phyloP scores from a whole-genome alignment of 2,797 vertebrate genomes.

The Cuculus canorus region DNA sequence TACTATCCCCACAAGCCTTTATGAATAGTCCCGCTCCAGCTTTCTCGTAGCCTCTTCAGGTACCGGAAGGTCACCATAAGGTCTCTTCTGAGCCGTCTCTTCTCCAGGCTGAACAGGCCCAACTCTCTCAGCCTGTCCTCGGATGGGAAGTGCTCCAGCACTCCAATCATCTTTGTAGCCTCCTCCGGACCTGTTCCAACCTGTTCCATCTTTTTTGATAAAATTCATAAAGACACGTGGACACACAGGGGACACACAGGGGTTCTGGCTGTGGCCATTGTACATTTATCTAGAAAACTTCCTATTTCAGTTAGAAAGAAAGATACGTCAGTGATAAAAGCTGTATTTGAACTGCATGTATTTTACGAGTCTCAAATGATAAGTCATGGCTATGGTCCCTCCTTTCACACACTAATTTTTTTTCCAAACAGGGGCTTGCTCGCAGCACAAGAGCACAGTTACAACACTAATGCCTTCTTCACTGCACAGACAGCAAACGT shows the following conservation, averaged over 20 bases:
- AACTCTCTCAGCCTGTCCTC: no score
- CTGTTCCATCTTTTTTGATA: no score
- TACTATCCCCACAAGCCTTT: no score
- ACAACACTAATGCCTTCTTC: neutral
- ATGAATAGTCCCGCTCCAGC: no score
- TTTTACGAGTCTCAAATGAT: neutral
- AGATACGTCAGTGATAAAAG: neutral
- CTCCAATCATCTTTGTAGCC: no score
- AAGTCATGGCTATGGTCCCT: neutral
- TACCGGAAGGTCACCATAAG: no score
- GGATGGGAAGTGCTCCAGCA: no score
- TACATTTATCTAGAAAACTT: neutral
- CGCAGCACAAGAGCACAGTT: neutral
- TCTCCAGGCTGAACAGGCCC: no score
- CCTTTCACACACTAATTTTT: neutral
- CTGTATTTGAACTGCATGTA: neutral
- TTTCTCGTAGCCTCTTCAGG: no score
- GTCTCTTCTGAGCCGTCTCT: no score
- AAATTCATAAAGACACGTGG: neutral
- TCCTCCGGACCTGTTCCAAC: no score
- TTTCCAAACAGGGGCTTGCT: neutral
- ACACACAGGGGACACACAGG: neutral
- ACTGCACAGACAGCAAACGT: accelerated
- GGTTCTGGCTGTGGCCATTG: neutral
- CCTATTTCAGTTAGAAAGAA: neutral